Evolutionary conservation across 2,888 invertebrate genomes (phyloP), one percentile per base, ranked within the genome.

Genomic region (Acleris laterana): DNA sequence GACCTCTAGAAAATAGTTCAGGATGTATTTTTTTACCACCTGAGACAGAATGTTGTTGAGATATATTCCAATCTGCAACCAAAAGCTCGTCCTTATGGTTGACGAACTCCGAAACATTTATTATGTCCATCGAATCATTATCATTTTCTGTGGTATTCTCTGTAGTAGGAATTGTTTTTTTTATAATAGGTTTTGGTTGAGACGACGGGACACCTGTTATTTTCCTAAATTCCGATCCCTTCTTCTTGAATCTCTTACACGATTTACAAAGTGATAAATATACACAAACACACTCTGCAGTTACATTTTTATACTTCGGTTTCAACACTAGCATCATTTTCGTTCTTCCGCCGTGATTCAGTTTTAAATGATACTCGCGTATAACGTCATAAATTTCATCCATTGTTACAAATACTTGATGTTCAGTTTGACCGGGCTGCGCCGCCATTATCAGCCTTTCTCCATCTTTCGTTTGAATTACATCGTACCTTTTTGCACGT

Each of bases 351-450:
- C 79, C 84, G 44, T 87, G 85, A 61, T 81, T 83, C 62, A 82
- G 71, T 68, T 77, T 80, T 7, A 83, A 17, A 67, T 87, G 87
- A 62, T 74, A 79, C 5, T 79, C 75, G 0, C 74, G 73, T 71
- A 87, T 78, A 44, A 87, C 81, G n/a, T 85, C 85, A 58, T 82
- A 88, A 66, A 81, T 81, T 71, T 88, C 86, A 17, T 85, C 81
- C 46, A 81, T 71, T 13, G 77, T 71, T 3, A 87, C 82, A 59
- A 77, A 79, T 67, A 78, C 71, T 69, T 77, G 73, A 42, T 64
- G 72, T 11, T 60, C 57, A 42, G 70, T 74, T 63, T 80, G 70
- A 2, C 77, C 77, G 5, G 74, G 70, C 38, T 69, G 64, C 3
- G 67, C 68, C 3, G 68, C 69, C 42, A 77, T 71, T 28, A 71